A percentile compares a stretch with the other conserved stretches of the same genome.
These are phyloP conservation scores for Coenonympha arcania DNA, from an alignment of 2,888 invertebrate genomes.

Conservation along the genomic window DNA sequence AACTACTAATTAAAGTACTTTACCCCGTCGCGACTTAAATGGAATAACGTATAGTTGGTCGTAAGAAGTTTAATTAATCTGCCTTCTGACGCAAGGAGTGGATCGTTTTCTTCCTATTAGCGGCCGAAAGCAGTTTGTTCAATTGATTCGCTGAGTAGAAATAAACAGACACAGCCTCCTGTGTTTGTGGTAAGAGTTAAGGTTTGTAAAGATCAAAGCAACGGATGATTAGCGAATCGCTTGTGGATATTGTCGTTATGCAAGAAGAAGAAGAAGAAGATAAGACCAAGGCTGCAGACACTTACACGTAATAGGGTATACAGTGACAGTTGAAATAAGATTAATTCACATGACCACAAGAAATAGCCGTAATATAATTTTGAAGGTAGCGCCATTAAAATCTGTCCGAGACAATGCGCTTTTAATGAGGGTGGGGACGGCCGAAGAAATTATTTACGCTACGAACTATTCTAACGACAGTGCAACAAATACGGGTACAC, in stretches of 20 bases:
- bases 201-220: constrained; percentile 56
- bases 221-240: constrained; percentile 60
- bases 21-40: constrained; percentile 51
- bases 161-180: constrained; percentile 48
- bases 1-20: constrained; percentile 69
- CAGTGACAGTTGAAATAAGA: constrained; percentile 8
- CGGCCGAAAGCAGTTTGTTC: constrained; percentile 58
- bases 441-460: constrained; percentile 69
- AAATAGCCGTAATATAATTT: constrained; percentile 58
- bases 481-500: constrained; percentile 48
- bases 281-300: constrained; percentile 34
- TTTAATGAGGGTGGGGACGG: constrained; percentile 61
- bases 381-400: constrained; percentile 58
- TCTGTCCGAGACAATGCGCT: constrained; percentile 54
- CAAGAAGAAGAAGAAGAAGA: too few relatives aligned
- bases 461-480: constrained; percentile 48
- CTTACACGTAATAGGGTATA: constrained; percentile 10
- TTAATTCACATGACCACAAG: constrained; percentile 42
- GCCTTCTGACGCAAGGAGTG: constrained; percentile 51
- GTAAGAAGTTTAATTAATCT: constrained; percentile 68
- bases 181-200: constrained; percentile 62
- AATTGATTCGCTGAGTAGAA: constrained; percentile 61
- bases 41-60: constrained; percentile 51
- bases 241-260: constrained; percentile 62
- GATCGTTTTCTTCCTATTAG: constrained; percentile 62